These are phyloP conservation scores for Acrobasis suavella DNA, from an alignment of 2,888 invertebrate species.

Conservation along the genomic window DNA sequence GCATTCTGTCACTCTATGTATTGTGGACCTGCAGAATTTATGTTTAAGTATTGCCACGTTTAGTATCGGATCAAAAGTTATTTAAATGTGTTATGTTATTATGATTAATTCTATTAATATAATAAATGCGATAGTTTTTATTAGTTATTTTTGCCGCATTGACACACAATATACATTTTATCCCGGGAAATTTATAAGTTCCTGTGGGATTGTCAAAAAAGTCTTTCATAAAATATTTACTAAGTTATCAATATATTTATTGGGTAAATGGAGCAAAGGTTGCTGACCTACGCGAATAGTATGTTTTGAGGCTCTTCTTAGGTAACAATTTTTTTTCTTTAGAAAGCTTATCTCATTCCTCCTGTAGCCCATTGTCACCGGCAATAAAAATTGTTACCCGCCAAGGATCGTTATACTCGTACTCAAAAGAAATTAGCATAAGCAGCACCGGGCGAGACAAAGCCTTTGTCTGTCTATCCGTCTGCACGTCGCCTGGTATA, in stretches of 20 bases:
- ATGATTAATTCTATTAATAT: no score
- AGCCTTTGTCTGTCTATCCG: constrained; percentile 75
- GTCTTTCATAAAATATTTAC: no score
- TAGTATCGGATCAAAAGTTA: not conserved
- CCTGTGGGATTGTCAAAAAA: no score
- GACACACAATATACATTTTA: no score
- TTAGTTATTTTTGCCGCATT: no score
- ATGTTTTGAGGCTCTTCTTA: not conserved
- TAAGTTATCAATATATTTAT: not conserved
- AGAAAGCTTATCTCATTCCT: not conserved
- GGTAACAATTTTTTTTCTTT: constrained; percentile 1
- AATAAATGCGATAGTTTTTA: no score
- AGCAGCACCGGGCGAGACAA: constrained; percentile 70
- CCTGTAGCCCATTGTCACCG: constrained; percentile 1
- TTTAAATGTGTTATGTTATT: no score
- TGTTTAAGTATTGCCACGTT: no score
- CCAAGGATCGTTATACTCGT: constrained; percentile 63
- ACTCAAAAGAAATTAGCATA: constrained; percentile 79
- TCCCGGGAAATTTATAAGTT: no score
- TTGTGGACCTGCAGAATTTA: no score
- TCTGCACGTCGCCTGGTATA: constrained; percentile 61
- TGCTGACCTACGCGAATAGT: not conserved
- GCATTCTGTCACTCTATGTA: constrained; percentile 47
- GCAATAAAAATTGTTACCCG: constrained; percentile 29
- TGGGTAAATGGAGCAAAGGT: not conserved